phyloP scores from a whole-genome alignment of 2,888 invertebrate genomes.

The Steromphala cineraria region DNA sequence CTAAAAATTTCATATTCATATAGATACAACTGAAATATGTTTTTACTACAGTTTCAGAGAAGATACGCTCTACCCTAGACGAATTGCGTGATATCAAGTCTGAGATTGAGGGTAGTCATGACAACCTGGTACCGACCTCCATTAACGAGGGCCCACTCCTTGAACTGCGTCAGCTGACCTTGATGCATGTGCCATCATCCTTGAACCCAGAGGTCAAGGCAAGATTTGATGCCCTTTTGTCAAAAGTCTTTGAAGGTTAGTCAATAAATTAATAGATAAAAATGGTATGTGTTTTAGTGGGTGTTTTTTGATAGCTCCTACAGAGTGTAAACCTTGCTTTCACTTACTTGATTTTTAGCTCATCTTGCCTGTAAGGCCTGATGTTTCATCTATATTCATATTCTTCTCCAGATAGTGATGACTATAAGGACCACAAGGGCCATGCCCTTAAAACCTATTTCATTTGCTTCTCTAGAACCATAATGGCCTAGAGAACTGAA shows the following conservation, averaged over 20 bases:
- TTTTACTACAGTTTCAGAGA: neutral
- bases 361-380: too few species aligned
- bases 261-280: neutral
- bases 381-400: too few species aligned
- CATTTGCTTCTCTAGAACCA: too few species aligned
- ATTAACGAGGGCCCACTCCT: constrained; percentile 44
- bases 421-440: too few species aligned
- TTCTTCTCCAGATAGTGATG: too few species aligned
- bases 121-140: constrained; percentile 41
- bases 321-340: too few species aligned
- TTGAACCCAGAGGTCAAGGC: constrained; percentile 45
- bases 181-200: constrained; percentile 63
- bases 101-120: constrained; percentile 52
- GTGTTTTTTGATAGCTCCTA: neutral
- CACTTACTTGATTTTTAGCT: too few species aligned
- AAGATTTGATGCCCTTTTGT: constrained; percentile 48
- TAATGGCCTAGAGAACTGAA: too few species aligned
- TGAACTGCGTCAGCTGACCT: constrained; percentile 56
- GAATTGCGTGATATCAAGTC: constrained; percentile 54
- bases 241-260: constrained; percentile 53
- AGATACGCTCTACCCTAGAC: constrained; percentile 46
- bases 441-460: too few species aligned
- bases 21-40: too few species aligned
- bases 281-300: neutral
- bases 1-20: too few species aligned